A percentile compares a stretch with the other conserved stretches of the same genome.
These are phyloP conservation scores for Falco naumanni DNA, from an alignment of 2,797 vertebrate species.

Conservation along the genomic window DNA sequence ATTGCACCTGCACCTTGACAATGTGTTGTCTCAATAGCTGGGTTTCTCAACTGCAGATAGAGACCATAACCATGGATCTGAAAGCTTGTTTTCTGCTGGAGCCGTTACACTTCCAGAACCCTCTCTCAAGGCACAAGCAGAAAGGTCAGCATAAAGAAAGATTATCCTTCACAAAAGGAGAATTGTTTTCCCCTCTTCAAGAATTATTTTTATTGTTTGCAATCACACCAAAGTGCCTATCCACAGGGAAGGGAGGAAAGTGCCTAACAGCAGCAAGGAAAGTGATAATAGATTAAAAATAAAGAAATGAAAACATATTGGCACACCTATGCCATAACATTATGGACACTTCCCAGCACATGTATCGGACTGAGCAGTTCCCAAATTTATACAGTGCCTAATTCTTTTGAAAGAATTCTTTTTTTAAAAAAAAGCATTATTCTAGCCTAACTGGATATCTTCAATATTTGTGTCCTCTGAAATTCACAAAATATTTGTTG, in stretches of 20 bases:
- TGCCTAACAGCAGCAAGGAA: not conserved
- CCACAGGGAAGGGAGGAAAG: not conserved
- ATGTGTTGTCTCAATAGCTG: not conserved
- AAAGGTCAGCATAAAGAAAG: not conserved
- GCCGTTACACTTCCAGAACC: not conserved
- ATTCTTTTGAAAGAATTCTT: not conserved
- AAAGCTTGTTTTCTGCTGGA: not conserved
- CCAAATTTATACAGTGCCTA: not conserved
- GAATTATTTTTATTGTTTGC: not conserved
- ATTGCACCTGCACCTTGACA: not conserved
- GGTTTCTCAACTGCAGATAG: not conserved
- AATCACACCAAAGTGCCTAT: not conserved
- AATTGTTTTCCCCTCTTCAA: not conserved
- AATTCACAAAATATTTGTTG: not conserved
- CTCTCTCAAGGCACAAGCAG: not conserved
- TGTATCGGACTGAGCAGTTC: not conserved
- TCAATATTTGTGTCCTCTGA: not conserved
- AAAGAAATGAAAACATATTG: not conserved
- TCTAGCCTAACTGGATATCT: not conserved
- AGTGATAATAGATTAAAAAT: not conserved
- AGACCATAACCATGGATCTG: not conserved
- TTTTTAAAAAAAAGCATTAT: not conserved
- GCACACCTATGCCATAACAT: not conserved
- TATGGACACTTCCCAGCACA: not conserved
- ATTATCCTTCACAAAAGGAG: not conserved